Evolutionary conservation across 2,888 invertebrate species (phyloP), one percentile per base, ranked within the genome.

Genomic region (Cheilosia vernalis): DNA sequence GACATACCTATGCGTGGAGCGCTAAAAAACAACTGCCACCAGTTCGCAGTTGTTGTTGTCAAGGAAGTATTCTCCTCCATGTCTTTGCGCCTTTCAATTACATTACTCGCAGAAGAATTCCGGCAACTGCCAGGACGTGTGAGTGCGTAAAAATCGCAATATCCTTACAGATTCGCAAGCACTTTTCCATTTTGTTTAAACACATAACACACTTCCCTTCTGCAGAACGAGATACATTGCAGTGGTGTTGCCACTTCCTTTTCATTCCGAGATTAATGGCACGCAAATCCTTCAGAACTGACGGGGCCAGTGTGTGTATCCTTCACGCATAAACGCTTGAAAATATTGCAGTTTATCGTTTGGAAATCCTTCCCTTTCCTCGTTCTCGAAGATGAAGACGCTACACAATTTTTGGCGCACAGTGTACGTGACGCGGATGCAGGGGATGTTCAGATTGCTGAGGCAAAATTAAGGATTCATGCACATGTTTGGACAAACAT

Each of bases 281-380:
- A 73, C 83, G 67, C 83, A 78, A 83, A 79, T 83, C 83, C 69
- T 69, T 83, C 78, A 66, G 51, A 51, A 72, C 55, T 33, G 42
- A 33, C 21, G 13, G 58, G 44, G 42, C 5, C 5, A 1, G 30
- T 9, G 5, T 60, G 24, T 74, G 37, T 63, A 47, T 67, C 61
- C 56, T 72, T 60, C 61, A 64, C 78, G 72, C 82, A 73, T 72
- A 72, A 61, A 72, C 78, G 77, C 77, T 78, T 72, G 44, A 61
- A 73, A 73, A 83, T 72, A 83, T 83, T 83, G 78, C 78, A 78
- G 73, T 83, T 83, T 83, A 83, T 83, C 78, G 72, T 78, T 78
- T 73, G 78, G 67, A 83, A 83, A 73, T 78, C 78, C 73, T 42
- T 53, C 66, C n/a, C 40, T 63, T 33, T 24, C 47, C 51, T 4